Evolutionary conservation across 2,888 invertebrate genomes (phyloP), one percentile per base, ranked within the genome.

Genomic region (Pachliopta kotzebuea): DNA sequence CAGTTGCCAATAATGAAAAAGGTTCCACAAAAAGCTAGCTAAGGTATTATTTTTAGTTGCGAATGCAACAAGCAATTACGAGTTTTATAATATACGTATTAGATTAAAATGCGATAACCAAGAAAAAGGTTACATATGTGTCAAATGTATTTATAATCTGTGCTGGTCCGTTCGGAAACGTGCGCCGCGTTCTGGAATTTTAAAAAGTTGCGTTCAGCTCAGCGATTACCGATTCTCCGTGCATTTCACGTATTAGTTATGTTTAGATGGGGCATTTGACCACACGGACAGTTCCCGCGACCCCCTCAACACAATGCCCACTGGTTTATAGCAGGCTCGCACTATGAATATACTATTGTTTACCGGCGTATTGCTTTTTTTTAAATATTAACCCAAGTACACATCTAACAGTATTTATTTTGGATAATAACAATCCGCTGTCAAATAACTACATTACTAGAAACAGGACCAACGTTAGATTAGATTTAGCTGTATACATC

Each of bases 211-310:
- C 60, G 20, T 24, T 17, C 37, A 52, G 37, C 31, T 17, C 37
- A 3, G 52, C 54, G n/a, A 62, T 66, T 62, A 45, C 11, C 42
- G 31, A 71, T 71, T 70, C 75, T 59, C 17, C 20, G 17, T 60
- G 67, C 76, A 71, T 69, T 63, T 26, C 31, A 24, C 74, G 70
- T 76, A 77, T 77, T 77, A 77, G 77, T 77, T 77, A 78, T 76
- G 75, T 77, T 77, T 74, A 76, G 72, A 61, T 67, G 71, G 69
- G 21, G 69, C 60, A 50, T 65, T 84, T 85, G 88, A 85, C 90
- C 88, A 89, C 90, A 86, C 88, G 71, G 79, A 56, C 76, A 70
- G 86, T 86, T 84, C 85, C 79, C 74, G 79, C 76, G 65, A 67
- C 76, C 72, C 70, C 74, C 80, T 78, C 80, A 80, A 84, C 85